These are phyloP conservation scores for Axinella damicornis DNA, from an alignment of 37 sponge, comb jelly and placozoan species.

Conservation along the genomic window DNA sequence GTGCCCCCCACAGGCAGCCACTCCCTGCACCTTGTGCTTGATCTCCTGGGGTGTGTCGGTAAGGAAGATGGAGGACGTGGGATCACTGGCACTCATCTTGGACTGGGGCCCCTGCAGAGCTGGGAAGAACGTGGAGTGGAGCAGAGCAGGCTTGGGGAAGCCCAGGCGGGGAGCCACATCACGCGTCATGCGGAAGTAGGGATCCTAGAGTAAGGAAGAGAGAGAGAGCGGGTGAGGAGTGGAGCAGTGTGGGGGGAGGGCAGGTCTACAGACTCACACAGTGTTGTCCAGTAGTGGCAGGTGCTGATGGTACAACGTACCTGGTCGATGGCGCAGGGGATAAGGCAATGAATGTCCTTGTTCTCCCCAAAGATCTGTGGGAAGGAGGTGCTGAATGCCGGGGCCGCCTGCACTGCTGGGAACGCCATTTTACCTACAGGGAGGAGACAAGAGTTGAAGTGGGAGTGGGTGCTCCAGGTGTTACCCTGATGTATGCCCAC, in stretches of 20 bases:
- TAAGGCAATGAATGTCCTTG: constrained; percentile 92
- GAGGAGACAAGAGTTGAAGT: background rate
- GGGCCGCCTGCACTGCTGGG: constrained; percentile 98
- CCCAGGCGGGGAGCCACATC: constrained; percentile 99
- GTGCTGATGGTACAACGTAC: constrained; percentile 53
- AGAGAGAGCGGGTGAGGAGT: background rate
- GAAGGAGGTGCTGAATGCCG: constrained; percentile 94
- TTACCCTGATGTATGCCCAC: too few relatives aligned
- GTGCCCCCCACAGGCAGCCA: too few relatives aligned
- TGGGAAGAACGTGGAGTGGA: constrained; percentile 98
- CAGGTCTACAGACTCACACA: background rate
- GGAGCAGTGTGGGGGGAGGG: background rate
- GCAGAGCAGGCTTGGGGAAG: constrained; percentile 92
- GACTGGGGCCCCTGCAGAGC: constrained; percentile 97
- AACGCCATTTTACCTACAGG: constrained; percentile 88
- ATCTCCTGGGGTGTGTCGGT: constrained; percentile 88
- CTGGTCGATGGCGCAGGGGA: constrained; percentile 99
- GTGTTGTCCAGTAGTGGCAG: too few relatives aligned
- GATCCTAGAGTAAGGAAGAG: constrained; percentile 75
- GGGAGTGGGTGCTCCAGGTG: too few relatives aligned
- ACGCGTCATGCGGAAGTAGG: constrained; percentile 98
- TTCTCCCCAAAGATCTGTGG: constrained; percentile 94
- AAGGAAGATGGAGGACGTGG: constrained; percentile 95
- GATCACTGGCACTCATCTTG: constrained; percentile 98
- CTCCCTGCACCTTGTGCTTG: constrained; percentile 85